These are phyloP conservation scores for Trachelus stipa DNA, from an alignment of 2,888 invertebrate genomes.

Conservation along the genomic window DNA sequence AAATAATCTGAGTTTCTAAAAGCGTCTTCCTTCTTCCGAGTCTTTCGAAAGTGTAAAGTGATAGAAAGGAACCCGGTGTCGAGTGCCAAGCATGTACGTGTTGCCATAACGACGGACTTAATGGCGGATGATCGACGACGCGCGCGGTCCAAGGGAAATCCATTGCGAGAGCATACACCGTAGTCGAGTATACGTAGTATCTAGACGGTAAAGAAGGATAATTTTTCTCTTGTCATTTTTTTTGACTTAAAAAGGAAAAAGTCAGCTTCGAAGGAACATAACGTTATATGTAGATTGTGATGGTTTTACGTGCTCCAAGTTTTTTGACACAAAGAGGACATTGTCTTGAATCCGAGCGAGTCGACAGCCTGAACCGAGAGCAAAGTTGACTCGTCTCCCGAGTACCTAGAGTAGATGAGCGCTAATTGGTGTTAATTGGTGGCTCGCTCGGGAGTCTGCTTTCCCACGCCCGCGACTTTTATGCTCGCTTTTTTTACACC, in stretches of 20 bases:
- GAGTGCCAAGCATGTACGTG: neutral
- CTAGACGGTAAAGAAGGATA: neutral
- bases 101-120: neutral
- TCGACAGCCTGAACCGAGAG: constrained; percentile 39
- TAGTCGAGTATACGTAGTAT: neutral
- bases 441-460: constrained; percentile 58
- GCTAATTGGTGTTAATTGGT: constrained; percentile 67
- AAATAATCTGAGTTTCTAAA: neutral
- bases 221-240: neutral
- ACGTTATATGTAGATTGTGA: neutral
- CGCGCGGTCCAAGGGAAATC: neutral
- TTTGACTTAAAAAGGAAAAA: neutral
- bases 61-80: neutral
- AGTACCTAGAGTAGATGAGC: constrained; percentile 64
- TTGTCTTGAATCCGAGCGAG: constrained; percentile 37
- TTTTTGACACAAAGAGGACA: constrained; percentile 34
- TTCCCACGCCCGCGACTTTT: constrained; percentile 66
- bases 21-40: neutral
- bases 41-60: neutral
- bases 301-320: neutral
- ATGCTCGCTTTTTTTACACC: constrained; percentile 49
- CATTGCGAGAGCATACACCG: neutral
- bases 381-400: constrained; percentile 40
- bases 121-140: neutral
- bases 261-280: neutral